Conservation (phyloP, 2,113 vertebrate species). For the Centropus unirufus region DNA sequence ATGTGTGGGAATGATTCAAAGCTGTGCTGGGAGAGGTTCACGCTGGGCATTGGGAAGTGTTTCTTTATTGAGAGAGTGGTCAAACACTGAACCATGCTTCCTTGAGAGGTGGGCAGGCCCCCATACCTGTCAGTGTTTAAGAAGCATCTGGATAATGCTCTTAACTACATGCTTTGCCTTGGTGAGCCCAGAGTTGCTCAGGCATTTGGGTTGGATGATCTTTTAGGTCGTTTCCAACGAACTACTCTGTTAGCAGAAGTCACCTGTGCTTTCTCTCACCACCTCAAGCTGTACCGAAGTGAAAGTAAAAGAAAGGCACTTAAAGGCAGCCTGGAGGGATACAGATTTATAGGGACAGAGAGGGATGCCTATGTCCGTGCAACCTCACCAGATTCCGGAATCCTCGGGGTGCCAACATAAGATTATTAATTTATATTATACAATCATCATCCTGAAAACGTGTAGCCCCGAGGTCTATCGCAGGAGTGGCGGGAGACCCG, state of each 20-base stretch:
- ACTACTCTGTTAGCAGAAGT: not conserved
- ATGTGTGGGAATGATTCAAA: rapidly evolving
- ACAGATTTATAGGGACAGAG: rapidly evolving
- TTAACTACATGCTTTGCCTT: no score
- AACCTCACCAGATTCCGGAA: rapidly evolving
- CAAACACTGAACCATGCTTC: no score
- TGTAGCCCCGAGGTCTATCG: rapidly evolving
- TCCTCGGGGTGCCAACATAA: not conserved
- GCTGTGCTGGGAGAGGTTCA: not conserved
- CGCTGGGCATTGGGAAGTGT: not conserved
- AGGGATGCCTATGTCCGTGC: rapidly evolving
- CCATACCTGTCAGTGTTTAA: not conserved
- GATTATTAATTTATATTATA: rapidly evolving
- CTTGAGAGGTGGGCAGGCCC: not conserved
- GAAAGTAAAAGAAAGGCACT: rapidly evolving
- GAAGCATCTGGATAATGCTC: not conserved
- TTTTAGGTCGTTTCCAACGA: not conserved
- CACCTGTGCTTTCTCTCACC: not conserved
- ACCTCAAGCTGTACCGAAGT: no score
- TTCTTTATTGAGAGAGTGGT: not conserved
- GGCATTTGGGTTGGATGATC: not conserved
- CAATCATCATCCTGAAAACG: rapidly evolving
- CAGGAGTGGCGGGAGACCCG: no score
- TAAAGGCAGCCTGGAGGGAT: rapidly evolving
- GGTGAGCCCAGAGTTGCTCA: not conserved